phyloP scores from a whole-genome alignment of 2,888 invertebrate genomes.

The Drosophila rubida region DNA sequence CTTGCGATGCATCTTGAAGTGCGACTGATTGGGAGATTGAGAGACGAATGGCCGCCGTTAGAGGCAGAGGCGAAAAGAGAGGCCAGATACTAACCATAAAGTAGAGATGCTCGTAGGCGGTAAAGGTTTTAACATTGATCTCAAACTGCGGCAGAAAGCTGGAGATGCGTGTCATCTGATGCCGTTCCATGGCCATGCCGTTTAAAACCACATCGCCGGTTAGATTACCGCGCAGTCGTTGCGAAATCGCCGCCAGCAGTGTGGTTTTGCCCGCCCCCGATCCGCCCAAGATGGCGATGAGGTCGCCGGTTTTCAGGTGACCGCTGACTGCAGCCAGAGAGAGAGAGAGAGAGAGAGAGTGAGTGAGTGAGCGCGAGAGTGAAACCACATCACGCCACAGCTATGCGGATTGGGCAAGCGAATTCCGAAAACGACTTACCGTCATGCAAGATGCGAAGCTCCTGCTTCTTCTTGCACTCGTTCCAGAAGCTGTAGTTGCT shows the following conservation, averaged over 20 bases:
- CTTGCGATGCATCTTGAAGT: constrained; percentile 90
- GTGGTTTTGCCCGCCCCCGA: constrained; percentile 93
- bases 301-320: constrained; percentile 88
- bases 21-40: constrained; percentile 87
- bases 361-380: background rate
- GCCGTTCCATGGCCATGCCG: constrained; percentile 87
- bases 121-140: constrained; percentile 91
- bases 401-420: constrained; percentile 22
- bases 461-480: constrained; percentile 75
- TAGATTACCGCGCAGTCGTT: constrained; percentile 88
- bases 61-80: background rate
- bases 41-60: background rate
- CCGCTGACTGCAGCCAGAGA: constrained; percentile 88
- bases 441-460: constrained; percentile 78
- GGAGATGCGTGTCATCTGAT: constrained; percentile 90
- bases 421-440: constrained; percentile 62
- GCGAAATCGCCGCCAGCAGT: constrained; percentile 90
- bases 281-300: constrained; percentile 90
- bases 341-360: no score
- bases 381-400: constrained; percentile 23
- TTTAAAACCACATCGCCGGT: constrained; percentile 90
- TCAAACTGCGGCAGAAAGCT: constrained; percentile 95
- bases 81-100: constrained; percentile 91
- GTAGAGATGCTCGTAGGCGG: constrained; percentile 92
- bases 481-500: constrained; percentile 84